Evolutionary conservation across 2,797 vertebrate species (phyloP).

Genomic region (Scleropages formosus): DNA sequence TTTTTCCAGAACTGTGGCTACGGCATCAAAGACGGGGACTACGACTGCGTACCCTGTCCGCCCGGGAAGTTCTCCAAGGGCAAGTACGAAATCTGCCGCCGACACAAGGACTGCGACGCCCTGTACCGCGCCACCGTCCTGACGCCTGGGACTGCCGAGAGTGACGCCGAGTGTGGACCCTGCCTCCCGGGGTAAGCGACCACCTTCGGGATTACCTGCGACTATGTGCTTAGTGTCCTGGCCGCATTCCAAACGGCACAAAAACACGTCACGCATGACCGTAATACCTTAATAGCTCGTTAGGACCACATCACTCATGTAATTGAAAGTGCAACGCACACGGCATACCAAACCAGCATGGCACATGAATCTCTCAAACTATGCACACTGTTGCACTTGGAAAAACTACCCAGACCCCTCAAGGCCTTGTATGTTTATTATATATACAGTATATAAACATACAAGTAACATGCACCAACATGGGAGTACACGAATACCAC

Average conservation of each 20-base stretch:
- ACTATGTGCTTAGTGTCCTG: neutral
- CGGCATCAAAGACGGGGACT: constrained; percentile 88
- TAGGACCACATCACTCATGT: too few species aligned
- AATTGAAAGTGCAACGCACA: too few species aligned
- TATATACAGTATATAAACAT: too few species aligned
- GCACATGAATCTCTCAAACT: too few species aligned
- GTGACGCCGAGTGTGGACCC: constrained; percentile 89
- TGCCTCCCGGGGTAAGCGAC: constrained; percentile 86
- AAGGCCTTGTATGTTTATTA: too few species aligned
- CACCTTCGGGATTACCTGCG: neutral
- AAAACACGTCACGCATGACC: too few species aligned
- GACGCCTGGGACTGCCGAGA: constrained; percentile 80
- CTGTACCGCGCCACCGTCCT: constrained; percentile 87
- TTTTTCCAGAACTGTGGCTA: constrained; percentile 82
- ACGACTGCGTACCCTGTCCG: constrained; percentile 81
- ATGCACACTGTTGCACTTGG: too few species aligned
- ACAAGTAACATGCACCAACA: too few species aligned
- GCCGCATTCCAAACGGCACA: neutral
- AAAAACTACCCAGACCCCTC: too few species aligned
- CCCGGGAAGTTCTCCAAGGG: constrained; percentile 93
- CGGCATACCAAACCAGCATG: too few species aligned
- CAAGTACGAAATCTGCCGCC: constrained; percentile 92
- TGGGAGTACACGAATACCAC: too few species aligned
- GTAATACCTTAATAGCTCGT: too few species aligned
- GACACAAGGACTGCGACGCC: constrained; percentile 93